Evolutionary conservation across 2,888 invertebrate genomes (phyloP), one percentile per base, ranked within the genome.

Genomic region (Himalopsyche anomala): DNA sequence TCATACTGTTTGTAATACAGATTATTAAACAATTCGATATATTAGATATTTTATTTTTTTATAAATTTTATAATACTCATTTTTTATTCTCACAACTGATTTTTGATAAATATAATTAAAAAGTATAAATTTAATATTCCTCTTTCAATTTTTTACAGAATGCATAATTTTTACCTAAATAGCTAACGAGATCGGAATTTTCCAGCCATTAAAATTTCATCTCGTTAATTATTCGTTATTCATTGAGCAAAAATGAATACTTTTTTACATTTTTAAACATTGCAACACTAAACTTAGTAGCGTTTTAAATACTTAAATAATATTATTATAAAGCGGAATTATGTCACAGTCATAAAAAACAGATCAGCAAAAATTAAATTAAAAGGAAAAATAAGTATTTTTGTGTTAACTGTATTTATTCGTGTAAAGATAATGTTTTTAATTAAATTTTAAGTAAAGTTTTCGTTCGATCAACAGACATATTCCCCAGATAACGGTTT

Each of bases 131-230:
- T 42, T 8, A 8, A 62, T 62, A 62, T 62, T 19, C 62, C 28
- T 62, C 19, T 62, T 62, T 62, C 4, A 62, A 19, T 19, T 62
- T 62, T 62, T 62, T 62, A 62, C 62, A 62, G 19, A 3, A 19
- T 62, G 62, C 62, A 62, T 28, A 62, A 62, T 5, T 62, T 62
- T 62, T 19, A 62, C 62, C 4, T 28, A 5, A 62, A 62, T 19
- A 62, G 9, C 62, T 11, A 62, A 62, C 19, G 28, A 62, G 62
- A 62, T 62, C n/a, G 19, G 5, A 62, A 62, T 62, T 62, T 62
- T 62, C 62, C 62, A 62, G 62, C 62, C 62, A 62, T 62, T 19
- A 62, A 62, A 62, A 62, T 62, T 62, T 62, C 62, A 62, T 28
- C 62, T 28, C 62, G 62, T 62, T 28, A 28, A 62, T 15, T 62